Percentiles rank a stretch among this genome's conserved stretches.
These are phyloP conservation scores for Cantharis nigra DNA, from an alignment of 2,888 invertebrate genomes.

Conservation along the genomic window DNA sequence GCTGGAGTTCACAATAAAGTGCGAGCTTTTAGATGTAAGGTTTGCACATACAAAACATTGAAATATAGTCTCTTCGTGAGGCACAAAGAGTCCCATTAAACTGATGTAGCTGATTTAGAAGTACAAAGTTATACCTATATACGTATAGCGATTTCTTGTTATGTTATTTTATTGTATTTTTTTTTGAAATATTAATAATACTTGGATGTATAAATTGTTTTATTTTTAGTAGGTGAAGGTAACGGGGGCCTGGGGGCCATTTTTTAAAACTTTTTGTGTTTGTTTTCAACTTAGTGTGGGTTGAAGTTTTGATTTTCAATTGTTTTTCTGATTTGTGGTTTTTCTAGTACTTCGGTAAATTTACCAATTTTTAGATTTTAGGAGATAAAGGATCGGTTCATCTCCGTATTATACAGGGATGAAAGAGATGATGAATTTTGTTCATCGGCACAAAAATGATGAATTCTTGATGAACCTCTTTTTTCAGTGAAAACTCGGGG, in stretches of 20 bases:
- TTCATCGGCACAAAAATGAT: too few species aligned
- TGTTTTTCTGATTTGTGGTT: too few species aligned
- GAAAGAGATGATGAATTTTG: too few species aligned
- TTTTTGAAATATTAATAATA: background rate
- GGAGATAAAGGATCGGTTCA: too few species aligned
- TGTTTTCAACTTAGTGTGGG: too few species aligned
- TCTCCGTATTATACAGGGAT: too few species aligned
- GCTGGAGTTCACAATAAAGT: conserved; percentile 1
- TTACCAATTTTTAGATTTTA: too few species aligned
- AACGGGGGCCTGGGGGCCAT: too few species aligned
- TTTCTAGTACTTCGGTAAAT: too few species aligned
- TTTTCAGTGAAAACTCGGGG: background rate
- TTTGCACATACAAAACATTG: background rate
- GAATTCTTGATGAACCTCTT: too few species aligned
- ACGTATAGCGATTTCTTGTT: background rate
- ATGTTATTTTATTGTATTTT: background rate
- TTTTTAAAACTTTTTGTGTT: too few species aligned
- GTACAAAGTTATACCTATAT: background rate
- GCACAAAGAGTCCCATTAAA: background rate
- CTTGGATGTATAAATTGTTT: background rate
- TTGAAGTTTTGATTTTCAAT: too few species aligned
- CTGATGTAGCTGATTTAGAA: background rate
- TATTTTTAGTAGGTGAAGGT: background rate
- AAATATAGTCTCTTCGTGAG: background rate
- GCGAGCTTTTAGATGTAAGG: background rate